Conservation (phyloP, 2,113 vertebrate species). For the human region GRCh38 chr12:79046001-79046500, state of each 20-base stretch:
- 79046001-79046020: neutral
- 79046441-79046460: neutral
- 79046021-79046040: constrained; percentile 61
- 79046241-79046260: constrained; percentile 61
- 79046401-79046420: neutral
- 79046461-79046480: neutral
- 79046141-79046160: constrained; percentile 73
- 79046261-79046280: constrained; percentile 63
- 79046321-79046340: constrained; percentile 48
- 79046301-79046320: constrained; percentile 57
- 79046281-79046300: constrained; percentile 58
- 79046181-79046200: constrained; percentile 67
- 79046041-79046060: constrained; percentile 65
- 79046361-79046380: constrained; percentile 1
- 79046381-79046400: constrained; percentile 51
- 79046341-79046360: neutral
- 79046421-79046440: neutral
- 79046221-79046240: constrained; percentile 76
- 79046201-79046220: constrained; percentile 74
- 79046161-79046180: constrained; percentile 62
- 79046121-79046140: constrained; percentile 73
- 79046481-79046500: constrained; percentile 12
- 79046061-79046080: constrained; percentile 64
- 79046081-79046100: constrained; percentile 60
- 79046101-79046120: constrained; percentile 72